Evolutionary conservation across 2,888 invertebrate species (phyloP).

Genomic region (Pollenia labialis): DNA sequence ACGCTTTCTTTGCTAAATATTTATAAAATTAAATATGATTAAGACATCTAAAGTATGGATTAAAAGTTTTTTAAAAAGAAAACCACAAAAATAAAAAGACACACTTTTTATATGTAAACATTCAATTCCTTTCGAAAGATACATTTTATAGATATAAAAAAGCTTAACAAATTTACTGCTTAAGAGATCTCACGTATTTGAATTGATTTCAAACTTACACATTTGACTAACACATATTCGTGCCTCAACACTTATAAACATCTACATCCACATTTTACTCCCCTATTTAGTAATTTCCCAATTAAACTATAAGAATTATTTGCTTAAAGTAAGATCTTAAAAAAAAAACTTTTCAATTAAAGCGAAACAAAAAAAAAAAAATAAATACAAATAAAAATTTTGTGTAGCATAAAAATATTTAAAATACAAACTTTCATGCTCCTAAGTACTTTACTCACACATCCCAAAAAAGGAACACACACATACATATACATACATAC

Average conservation of each 20-base stretch:
- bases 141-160: neutral
- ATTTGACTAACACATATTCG: constrained; percentile 3
- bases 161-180: constrained; percentile 14
- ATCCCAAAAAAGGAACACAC: neutral
- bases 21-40: neutral
- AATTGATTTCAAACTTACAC: constrained; percentile 38
- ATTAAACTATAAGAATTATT: constrained; percentile 59
- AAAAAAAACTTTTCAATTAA: constrained; percentile 67
- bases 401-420: constrained; percentile 46
- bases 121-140: constrained; percentile 13
- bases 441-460: constrained; percentile 5
- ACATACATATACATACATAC: neutral
- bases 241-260: neutral
- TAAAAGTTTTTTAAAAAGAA: constrained; percentile 22
- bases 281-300: constrained; percentile 56
- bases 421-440: constrained; percentile 39
- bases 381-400: constrained; percentile 39
- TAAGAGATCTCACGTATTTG: neutral
- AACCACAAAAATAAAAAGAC: neutral
- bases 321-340: constrained; percentile 32
- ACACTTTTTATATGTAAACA: neutral
- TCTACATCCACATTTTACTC: constrained; percentile 3
- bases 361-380: constrained; percentile 35
- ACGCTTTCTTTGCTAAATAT: neutral
- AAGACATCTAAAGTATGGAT: constrained; percentile 11